Base-by-base conservation (phyloP, 2,888 invertebrate genomes). In the Monochamus alternatus region DNA sequence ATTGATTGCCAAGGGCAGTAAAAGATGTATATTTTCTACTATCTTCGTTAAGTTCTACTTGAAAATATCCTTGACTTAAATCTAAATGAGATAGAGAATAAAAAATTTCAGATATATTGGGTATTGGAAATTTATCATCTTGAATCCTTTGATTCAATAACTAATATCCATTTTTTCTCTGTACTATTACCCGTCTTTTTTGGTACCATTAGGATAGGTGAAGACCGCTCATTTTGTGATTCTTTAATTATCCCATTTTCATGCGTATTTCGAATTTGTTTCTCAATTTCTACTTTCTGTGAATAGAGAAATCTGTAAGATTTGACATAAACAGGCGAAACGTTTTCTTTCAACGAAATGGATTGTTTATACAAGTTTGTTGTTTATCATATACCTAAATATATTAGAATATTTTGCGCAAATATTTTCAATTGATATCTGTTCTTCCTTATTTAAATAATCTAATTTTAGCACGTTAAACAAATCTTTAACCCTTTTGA, bases 51-150 rank as follows among this genome's bases (percentile, higher is more conserved):
- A 52, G 51, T 4, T 63, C 55, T 4, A 64, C 38, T 7, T 55
- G 52, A 30, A 10, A 80, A 71, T 80, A 81, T 30, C 81, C 81
- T 59, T 81, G 80, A 80, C 71, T 75, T 78, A 68, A 32, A 30
- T 74, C 80, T 22, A 22, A 22, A 22, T 22, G 22, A 22, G 43
- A 22, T 0, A 82, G 69, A 12, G 79, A 79, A 79, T 82, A 80
- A 55, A 81, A 66, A 75, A 81, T 82, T 64, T 81, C 80, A 8
- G 59, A 59, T 55, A 82, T 80, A 66, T 73, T 74, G 5, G 52
- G 10, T 52, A 52, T 3, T 52, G 52, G 52, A 52, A 78, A 81
- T 68, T 66, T 75, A 75, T 81, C 76, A 62, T 75, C 58, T 74
- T 30, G 75, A 22, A 22, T 22, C 22, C 22, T 22, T 22, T 22